Base-by-base conservation (phyloP, 2,797 vertebrate genomes). In the Zonotrichia albicollis region DNA sequence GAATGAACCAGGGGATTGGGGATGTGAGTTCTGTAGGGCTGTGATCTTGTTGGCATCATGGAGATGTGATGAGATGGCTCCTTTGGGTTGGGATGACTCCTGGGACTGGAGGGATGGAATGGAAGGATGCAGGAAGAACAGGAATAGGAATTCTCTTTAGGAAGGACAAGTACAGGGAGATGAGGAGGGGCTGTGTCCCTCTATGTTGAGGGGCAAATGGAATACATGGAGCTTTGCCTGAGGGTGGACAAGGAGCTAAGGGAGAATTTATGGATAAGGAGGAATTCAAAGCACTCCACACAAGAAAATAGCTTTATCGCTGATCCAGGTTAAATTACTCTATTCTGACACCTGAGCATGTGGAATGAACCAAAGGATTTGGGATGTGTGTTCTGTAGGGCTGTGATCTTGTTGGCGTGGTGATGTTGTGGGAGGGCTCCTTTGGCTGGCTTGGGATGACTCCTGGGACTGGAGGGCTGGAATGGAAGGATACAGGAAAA, bases 11-110 rank as follows among this genome's bases (percentile, higher is more conserved):
- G 67, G 17, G 46, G 46, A 10, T 5, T 42, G 3, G 40, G 30
- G 60, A 2, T 9, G 30, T n/a, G 55, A 48, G 42, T 0, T 26
- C 50, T 48, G 26, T 4, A 27, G 38, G 45, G 58, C 29, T 83
- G 51, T 16, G 45, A 4, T 40, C 38, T 27, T 6, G 34, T 3
- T 46, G 66, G 18, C 7, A 3, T 7, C 0, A 0, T 16, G n/a
- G 29, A 34, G 38, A 8, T 34, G 58, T 27, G 45, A n/a, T 58
- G 51, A n/a, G 51, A 40, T 36, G 15, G n/a, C 38, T 38, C 64
- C 36, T 50, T 7, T 29, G 55, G 40, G 1, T 2, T 66, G 60
- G 34, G 48, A 30, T 34, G 48, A 26, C 3, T 65, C 14, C 57
- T 19, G 1, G 13, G 40, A 13, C 40, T 40, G 40, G 40, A 40